These are phyloP conservation scores for Diplolepis rosae DNA, from an alignment of 2,888 invertebrate species.

Conservation along the genomic window DNA sequence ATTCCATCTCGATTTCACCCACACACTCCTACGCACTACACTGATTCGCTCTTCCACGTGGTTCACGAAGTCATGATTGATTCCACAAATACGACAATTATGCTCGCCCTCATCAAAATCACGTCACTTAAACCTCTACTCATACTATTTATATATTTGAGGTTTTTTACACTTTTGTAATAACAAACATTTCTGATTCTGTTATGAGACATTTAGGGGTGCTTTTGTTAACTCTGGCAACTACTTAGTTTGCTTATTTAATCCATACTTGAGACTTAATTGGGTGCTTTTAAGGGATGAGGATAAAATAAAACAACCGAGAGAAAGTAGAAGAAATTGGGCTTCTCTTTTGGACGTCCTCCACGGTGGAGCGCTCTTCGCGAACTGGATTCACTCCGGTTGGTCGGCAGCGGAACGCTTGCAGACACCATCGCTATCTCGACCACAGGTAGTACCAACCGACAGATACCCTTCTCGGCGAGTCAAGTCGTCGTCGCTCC, in stretches of 20 bases:
- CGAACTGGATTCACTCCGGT: conserved; percentile 69
- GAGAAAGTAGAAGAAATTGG: not conserved
- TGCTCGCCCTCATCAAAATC: too few relatives aligned
- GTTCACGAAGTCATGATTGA: not conserved
- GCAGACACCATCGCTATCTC: conserved; percentile 53
- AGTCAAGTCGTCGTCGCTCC: conserved; percentile 39
- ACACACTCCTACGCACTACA: conserved; percentile 23
- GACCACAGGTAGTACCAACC: conserved; percentile 52
- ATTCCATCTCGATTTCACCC: conserved; percentile 21
- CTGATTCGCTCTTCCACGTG: conserved; percentile 12
- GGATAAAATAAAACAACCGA: not conserved
- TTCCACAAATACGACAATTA: not conserved
- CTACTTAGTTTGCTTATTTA: too few relatives aligned
- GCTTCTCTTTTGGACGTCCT: conserved; percentile 59
- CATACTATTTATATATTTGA: too few relatives aligned
- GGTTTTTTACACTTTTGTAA: too few relatives aligned
- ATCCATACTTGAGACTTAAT: too few relatives aligned
- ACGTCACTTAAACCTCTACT: too few relatives aligned
- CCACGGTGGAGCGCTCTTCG: conserved; percentile 68
- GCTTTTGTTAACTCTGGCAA: not conserved
- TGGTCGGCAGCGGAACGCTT: conserved; percentile 45
- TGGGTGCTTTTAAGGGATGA: not conserved
- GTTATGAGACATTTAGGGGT: too few relatives aligned
- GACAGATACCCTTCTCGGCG: conserved; percentile 58
- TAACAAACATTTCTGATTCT: too few relatives aligned